Base-by-base conservation (phyloP, 1,140 invertebrate genomes). In the Nymphalis io region DNA sequence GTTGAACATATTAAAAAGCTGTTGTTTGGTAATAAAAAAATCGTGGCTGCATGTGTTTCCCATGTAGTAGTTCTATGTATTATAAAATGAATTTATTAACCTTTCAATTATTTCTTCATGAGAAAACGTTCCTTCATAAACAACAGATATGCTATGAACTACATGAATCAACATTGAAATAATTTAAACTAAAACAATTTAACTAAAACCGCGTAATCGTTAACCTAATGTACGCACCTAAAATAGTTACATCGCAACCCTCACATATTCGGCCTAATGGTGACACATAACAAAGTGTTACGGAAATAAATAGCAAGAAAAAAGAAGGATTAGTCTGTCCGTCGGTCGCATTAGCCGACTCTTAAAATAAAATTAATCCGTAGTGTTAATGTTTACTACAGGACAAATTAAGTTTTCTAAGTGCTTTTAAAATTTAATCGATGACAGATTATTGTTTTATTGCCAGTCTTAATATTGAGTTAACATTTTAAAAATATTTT, bases 351-450 rank as follows among this genome's bases (percentile, higher is more conserved):
- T 83, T 85, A 84, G 74, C 58, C 39, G 76, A 60, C 66, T 73
- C 81, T 77, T 80, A 88, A 89, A 89, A 87, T 88, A 88, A 87
- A 83, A 86, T 82, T 85, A 84, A 89, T 89, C 71, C 76, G 74
- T 76, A 74, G 81, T 86, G 87, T 89, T 81, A 88, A 88, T 89
- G 83, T 89, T 89, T 81, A 87, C 65, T 11, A 21, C 18, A 8
- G 27, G 27, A 53, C 15, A 53, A 60, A 18, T 42, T 15, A 40
- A 51, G 44, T 16, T 51, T 51, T 51, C 13, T 48, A 18, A 58
- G 18, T 53, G 12, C 20, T 53, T 53, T 10, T 21, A 53, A 53
- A 21, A 21, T 1, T 18, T 18, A 5, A 12, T 4, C 44, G n/a
- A 46, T n/a, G 8, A 12, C 2, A 15, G 11, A n/a, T n/a, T n/a